phyloP scores from a whole-genome alignment of 2,113 vertebrate species.

The Amphiprion percula region DNA sequence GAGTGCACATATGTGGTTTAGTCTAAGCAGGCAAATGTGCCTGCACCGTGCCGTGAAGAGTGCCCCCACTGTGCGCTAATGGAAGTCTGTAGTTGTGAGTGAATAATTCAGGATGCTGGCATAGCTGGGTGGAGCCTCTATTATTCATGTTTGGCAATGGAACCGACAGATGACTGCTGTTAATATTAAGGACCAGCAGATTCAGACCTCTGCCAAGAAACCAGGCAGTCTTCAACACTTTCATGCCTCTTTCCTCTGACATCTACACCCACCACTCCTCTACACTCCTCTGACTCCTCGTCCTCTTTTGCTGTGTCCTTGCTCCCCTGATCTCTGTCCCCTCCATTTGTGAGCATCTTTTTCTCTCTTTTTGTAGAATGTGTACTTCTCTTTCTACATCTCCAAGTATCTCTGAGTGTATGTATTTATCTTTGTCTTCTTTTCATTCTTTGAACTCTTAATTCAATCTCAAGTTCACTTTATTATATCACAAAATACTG shows the following conservation, averaged over 20 bases:
- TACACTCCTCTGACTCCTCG: not conserved
- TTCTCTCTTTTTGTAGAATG: conserved; percentile 5
- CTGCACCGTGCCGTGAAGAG: conserved; percentile 6
- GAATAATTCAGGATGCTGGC: conserved; percentile 75
- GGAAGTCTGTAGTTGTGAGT: conserved; percentile 70
- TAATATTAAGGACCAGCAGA: conserved; percentile 58
- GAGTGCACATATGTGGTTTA: not conserved
- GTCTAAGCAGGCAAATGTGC: conserved; percentile 15
- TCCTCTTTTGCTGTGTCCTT: conserved; percentile 2
- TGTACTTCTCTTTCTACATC: not conserved
- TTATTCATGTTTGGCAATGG: conserved; percentile 76
- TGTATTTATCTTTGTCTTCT: not conserved
- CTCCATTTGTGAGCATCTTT: conserved; percentile 45
- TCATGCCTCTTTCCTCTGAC: not conserved
- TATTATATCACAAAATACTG: not conserved
- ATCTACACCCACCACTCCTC: not conserved
- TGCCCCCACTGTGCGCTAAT: conserved; percentile 59
- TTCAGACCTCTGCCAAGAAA: conserved; percentile 18
- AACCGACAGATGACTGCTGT: conserved; percentile 67
- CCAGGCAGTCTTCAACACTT: conserved; percentile 10
- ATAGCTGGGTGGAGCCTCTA: conserved; percentile 64
- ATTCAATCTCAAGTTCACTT: not conserved
- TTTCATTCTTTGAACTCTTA: not conserved
- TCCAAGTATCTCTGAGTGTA: not conserved
- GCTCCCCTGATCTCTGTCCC: conserved; percentile 40